Evolutionary conservation across 2,797 vertebrate species (phyloP).

Genomic region (Halcyon badia): DNA sequence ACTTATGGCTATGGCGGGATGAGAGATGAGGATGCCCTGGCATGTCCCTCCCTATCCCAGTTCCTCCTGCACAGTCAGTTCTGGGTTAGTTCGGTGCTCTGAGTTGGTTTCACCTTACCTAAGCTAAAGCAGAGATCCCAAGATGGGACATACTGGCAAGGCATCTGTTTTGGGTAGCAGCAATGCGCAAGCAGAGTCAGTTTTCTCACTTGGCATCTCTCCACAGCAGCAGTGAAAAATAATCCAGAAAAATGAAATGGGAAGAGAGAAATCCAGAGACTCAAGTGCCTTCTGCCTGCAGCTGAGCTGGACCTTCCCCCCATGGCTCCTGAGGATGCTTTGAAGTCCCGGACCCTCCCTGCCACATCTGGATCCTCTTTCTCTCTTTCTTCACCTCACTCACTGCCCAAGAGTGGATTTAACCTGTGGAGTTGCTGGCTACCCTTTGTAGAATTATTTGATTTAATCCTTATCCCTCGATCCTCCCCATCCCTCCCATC

Average conservation of each 20-base stretch:
- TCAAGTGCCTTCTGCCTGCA: not conserved
- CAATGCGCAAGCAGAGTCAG: not conserved
- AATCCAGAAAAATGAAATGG: not conserved
- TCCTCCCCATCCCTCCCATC: not conserved
- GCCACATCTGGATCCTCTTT: not conserved
- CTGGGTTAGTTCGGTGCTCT: not conserved
- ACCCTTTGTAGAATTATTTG: not conserved
- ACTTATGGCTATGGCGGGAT: rapidly evolving
- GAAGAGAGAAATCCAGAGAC: not conserved
- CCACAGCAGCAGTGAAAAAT: not conserved
- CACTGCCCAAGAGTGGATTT: not conserved
- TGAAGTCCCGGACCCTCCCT: not conserved
- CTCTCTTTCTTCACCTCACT: not conserved
- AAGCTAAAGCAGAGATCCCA: not conserved
- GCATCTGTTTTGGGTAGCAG: not conserved
- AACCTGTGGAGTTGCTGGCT: not conserved
- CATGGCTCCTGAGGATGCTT: not conserved
- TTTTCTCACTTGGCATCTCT: not conserved
- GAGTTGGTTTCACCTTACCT: not conserved
- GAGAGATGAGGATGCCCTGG: not conserved
- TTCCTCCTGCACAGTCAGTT: not conserved
- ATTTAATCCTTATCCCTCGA: not conserved
- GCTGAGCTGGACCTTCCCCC: not conserved
- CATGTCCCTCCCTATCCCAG: not conserved
- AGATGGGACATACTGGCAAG: not conserved